Percentiles rank a stretch among this genome's conserved stretches.
Evolutionary conservation across 2,888 invertebrate genomes (phyloP).

Genomic region (Tridacna crocea): DNA sequence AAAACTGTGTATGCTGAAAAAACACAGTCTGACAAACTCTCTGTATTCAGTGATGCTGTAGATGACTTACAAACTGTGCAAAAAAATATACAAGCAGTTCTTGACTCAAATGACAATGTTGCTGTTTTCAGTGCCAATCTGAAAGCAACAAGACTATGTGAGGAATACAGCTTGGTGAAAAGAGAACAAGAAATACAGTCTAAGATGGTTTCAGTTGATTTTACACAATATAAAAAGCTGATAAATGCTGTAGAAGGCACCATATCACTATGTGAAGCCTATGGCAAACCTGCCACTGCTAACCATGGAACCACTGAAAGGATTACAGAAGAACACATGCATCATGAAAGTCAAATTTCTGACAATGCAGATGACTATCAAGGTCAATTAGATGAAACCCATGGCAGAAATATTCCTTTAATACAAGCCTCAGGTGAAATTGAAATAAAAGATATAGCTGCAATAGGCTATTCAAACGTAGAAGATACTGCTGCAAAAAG

Average conservation of each 20-base stretch:
- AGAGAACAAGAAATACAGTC: neutral
- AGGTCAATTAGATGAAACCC: neutral
- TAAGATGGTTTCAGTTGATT: neutral
- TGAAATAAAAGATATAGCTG: too few species aligned
- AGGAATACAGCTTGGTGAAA: slow-evolving; percentile 6
- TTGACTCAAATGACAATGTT: slow-evolving; percentile 11
- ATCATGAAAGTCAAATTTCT: neutral
- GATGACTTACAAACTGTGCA: neutral
- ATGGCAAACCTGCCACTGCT: neutral
- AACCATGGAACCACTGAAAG: too few species aligned
- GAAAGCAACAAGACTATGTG: neutral
- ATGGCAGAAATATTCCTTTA: too few species aligned
- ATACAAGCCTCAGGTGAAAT: too few species aligned
- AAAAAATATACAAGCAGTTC: slow-evolving; percentile 2
- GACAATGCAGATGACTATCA: neutral
- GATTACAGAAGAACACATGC: too few species aligned
- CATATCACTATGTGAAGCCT: neutral
- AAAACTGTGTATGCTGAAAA: neutral
- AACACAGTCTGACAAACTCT: neutral
- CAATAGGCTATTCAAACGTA: too few species aligned
- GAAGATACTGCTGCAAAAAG: neutral
- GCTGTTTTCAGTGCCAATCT: slow-evolving; percentile 13
- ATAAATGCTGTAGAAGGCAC: slow-evolving; percentile 5
- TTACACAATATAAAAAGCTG: neutral
- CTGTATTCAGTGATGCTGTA: slow-evolving; percentile 6